Conservation (phyloP, 1,140 invertebrate genomes). For the Neodiprion fabricii region DNA sequence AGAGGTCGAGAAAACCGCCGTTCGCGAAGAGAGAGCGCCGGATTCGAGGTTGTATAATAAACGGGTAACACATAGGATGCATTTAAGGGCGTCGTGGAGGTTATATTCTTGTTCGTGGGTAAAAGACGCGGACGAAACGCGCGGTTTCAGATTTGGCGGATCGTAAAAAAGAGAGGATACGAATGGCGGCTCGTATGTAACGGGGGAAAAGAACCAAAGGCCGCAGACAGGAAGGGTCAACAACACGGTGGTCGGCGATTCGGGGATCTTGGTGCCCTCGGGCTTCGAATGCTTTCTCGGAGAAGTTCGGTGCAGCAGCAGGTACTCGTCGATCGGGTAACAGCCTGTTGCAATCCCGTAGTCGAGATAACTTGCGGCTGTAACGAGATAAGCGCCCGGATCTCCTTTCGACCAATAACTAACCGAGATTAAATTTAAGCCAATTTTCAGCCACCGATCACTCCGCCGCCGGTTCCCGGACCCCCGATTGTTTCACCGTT, state of each 20-base stretch:
- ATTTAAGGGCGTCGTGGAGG: neutral
- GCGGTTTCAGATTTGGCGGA: neutral
- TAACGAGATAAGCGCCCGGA: neutral
- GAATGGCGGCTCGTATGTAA: neutral
- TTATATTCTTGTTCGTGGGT: neutral
- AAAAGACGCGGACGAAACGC: neutral
- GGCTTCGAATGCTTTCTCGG: conserved; percentile 5
- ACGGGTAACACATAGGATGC: neutral
- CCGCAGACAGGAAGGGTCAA: conserved; percentile 11
- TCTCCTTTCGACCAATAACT: too few species aligned
- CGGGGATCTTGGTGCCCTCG: neutral
- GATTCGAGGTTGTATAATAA: too few species aligned
- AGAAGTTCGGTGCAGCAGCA: neutral
- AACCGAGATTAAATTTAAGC: neutral
- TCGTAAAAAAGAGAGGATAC: neutral
- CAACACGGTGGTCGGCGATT: conserved; percentile 8
- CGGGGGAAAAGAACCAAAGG: neutral
- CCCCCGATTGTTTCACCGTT: conserved; percentile 3
- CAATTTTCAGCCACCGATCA: neutral
- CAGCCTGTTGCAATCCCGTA: neutral
- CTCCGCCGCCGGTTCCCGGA: neutral
- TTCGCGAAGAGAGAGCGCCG: too few species aligned
- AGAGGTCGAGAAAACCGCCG: too few species aligned
- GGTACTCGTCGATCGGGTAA: neutral
- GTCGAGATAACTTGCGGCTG: neutral